Percentiles rank a stretch among this genome's conserved stretches.
Evolutionary conservation across 2,113 vertebrate genomes (phyloP).

Genomic region (Dipodomys spectabilis): DNA sequence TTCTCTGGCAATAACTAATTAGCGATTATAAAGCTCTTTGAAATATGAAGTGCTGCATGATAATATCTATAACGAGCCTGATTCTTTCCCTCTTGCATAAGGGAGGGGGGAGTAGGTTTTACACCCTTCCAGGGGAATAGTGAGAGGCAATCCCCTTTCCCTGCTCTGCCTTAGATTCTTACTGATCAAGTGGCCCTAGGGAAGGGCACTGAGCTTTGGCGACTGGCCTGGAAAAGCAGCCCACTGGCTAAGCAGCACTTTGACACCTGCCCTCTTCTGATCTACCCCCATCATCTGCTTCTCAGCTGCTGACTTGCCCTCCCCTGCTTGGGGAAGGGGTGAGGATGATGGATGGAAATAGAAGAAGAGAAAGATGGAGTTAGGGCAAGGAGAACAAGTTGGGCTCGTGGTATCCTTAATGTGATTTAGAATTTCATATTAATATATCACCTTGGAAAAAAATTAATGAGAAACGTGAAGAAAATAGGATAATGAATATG

Average conservation of each 20-base stretch:
- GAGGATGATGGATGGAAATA: conserved; percentile 71
- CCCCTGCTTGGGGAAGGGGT: conserved; percentile 6
- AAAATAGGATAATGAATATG: conserved; percentile 85
- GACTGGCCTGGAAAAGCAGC: neutral
- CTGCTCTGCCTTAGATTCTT: conserved; percentile 5
- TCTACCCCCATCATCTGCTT: conserved; percentile 27
- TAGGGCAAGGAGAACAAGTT: conserved; percentile 68
- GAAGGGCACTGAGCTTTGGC: neutral
- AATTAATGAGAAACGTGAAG: conserved; percentile 84
- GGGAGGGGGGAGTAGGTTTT: conserved; percentile 25
- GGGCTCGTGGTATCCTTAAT: conserved; percentile 76
- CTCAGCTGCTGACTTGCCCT: conserved; percentile 12
- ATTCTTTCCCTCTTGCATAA: conserved; percentile 68
- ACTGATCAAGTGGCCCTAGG: neutral
- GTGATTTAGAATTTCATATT: conserved; percentile 83
- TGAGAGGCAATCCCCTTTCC: conserved; percentile 1
- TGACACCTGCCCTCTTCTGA: neutral
- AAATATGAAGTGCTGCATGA: conserved; percentile 83
- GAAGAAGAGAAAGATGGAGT: conserved; percentile 72
- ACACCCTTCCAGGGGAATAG: conserved; percentile 16
- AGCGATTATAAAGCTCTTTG: conserved; percentile 83
- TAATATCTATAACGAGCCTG: conserved; percentile 82
- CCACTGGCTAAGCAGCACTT: neutral
- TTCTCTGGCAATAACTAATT: conserved; percentile 84
- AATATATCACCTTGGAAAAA: conserved; percentile 81